Conservation (phyloP, 2,797 vertebrate species). For the Eulemur albifrons region DNA sequence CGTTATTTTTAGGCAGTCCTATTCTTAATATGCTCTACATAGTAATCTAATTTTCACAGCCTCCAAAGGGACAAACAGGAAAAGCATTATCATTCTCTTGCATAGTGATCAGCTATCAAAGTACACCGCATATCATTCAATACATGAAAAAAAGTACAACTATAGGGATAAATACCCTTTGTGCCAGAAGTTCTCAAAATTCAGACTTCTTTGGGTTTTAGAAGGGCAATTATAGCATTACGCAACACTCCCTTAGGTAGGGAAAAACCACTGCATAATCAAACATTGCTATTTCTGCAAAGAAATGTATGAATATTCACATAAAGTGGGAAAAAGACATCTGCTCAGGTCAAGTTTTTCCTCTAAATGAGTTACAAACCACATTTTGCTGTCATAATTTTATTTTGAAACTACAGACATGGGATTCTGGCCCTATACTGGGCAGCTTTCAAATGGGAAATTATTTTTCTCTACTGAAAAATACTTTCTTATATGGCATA, state of each 20-base stretch:
- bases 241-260: background rate
- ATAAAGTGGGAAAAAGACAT: background rate
- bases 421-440: background rate
- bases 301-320: constrained; percentile 31
- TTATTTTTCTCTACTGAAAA: background rate
- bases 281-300: constrained; percentile 19
- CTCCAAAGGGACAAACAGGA: background rate
- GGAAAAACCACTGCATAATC: background rate
- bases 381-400: background rate
- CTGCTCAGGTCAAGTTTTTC: background rate
- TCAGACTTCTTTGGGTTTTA: constrained; percentile 1
- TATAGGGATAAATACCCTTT: background rate
- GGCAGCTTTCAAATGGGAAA: background rate
- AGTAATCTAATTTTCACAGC: constrained; percentile 40
- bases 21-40: constrained; percentile 5
- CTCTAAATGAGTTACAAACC: background rate
- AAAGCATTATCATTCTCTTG: constrained; percentile 13
- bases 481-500: background rate
- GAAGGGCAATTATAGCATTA: background rate
- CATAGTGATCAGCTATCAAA: constrained; percentile 32
- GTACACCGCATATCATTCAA: background rate
- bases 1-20: constrained; percentile 19
- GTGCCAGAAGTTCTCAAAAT: background rate
- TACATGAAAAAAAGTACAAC: background rate
- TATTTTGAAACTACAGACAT: background rate